A percentile compares a stretch with the other conserved stretches of the same genome.
These are phyloP conservation scores for Siniperca undulata DNA, from an alignment of 2,797 vertebrate species.

Conservation along the genomic window DNA sequence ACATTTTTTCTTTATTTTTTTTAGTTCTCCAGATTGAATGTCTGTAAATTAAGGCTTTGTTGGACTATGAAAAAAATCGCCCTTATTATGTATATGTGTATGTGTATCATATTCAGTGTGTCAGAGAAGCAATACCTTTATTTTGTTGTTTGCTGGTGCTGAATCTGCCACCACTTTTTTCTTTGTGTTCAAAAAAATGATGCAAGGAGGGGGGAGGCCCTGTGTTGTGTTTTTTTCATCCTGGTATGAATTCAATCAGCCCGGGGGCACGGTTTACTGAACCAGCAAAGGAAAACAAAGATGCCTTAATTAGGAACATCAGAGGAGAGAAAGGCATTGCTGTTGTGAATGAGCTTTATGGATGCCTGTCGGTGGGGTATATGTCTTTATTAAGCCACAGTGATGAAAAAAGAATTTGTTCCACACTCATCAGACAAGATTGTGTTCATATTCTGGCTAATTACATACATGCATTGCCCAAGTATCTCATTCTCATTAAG, in stretches of 20 bases:
- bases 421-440: conserved; percentile 5
- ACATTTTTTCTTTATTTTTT: conserved; percentile 6
- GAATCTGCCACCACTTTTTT: conserved; percentile 1
- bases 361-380: conserved; percentile 34
- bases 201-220: neutral
- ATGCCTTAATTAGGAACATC: conserved; percentile 70
- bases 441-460: conserved; percentile 30
- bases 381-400: conserved; percentile 48
- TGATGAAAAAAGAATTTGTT: conserved; percentile 13
- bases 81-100: neutral
- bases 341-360: conserved; percentile 58
- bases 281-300: conserved; percentile 67
- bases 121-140: neutral
- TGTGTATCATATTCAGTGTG: neutral
- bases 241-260: conserved; percentile 53
- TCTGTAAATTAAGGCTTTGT: neutral
- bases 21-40: neutral
- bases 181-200: conserved; percentile 12
- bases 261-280: conserved; percentile 61
- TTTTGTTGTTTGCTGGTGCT: neutral
- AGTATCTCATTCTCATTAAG: conserved; percentile 5
- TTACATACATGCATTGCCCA: neutral
- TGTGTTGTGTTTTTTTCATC: conserved; percentile 34
- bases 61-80: neutral
- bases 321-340: conserved; percentile 53